Percentiles rank a stretch among this genome's conserved stretches.
phyloP scores from a whole-genome alignment of 2,113 vertebrate species.

The Alligator sinensis region DNA sequence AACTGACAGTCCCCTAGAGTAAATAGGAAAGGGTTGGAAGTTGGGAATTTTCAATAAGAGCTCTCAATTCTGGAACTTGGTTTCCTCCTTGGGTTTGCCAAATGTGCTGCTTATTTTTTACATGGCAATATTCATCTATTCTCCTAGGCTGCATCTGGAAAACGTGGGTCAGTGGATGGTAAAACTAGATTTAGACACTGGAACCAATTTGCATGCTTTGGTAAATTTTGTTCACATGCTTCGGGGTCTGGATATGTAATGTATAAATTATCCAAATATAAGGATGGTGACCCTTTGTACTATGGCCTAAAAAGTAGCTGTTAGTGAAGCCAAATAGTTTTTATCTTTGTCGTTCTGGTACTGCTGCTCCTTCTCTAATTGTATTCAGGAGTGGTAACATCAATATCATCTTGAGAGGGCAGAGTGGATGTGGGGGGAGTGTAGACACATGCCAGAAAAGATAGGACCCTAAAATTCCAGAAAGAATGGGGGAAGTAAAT shows the following conservation, averaged over 20 bases:
- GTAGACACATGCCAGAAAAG: neutral
- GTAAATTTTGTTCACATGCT: neutral
- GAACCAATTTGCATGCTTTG: neutral
- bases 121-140: neutral
- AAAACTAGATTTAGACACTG: neutral
- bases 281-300: neutral
- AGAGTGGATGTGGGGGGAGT: neutral
- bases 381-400: neutral
- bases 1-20: neutral
- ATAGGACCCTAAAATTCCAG: too few relatives aligned
- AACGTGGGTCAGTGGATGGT: neutral
- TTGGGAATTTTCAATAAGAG: neutral
- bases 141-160: neutral
- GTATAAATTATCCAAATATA: constrained; percentile 12
- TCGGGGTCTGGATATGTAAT: neutral
- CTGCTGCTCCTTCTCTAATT: neutral
- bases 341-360: neutral
- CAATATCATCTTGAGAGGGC: neutral
- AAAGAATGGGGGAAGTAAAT: too few relatives aligned
- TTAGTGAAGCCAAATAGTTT: neutral
- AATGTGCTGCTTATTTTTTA: neutral
- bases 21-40: neutral
- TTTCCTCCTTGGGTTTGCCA: accelerated
- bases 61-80: neutral
- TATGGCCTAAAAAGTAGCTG: neutral